These are phyloP conservation scores for Oophaga pumilio DNA, from an alignment of 2,113 vertebrate genomes.

Conservation along the genomic window DNA sequence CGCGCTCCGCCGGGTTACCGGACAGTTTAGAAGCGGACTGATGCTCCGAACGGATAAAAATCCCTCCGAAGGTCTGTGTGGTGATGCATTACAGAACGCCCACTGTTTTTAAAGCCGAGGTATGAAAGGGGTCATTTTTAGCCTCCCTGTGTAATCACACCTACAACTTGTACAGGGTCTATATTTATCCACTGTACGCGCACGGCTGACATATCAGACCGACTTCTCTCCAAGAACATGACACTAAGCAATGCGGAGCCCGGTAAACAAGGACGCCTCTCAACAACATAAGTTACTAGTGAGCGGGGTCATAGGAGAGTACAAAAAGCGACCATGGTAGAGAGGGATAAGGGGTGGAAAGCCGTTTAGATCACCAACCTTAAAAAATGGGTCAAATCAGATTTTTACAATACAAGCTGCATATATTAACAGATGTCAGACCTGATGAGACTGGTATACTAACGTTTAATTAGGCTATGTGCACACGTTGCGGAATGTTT, in stretches of 20 bases:
- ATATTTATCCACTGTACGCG: conserved; percentile 94
- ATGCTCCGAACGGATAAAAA: conserved; percentile 56
- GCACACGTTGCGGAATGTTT: too few species aligned
- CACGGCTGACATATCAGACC: conserved; percentile 81
- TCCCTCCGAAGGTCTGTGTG: conserved; percentile 65
- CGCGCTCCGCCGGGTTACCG: conserved; percentile 55
- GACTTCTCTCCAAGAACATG: conserved; percentile 77
- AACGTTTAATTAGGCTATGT: too few species aligned
- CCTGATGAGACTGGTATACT: too few species aligned
- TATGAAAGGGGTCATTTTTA: conserved; percentile 89
- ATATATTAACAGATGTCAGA: too few species aligned
- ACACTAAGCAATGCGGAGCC: conserved; percentile 68
- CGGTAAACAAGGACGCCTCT: conserved; percentile 69
- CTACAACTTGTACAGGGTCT: conserved; percentile 81
- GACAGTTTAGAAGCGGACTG: conserved; percentile 58
- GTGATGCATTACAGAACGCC: conserved; percentile 67
- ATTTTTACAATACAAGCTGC: too few species aligned
- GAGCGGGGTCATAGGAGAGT: neutral
- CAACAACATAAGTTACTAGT: neutral
- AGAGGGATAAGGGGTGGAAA: neutral
- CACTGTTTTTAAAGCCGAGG: conserved; percentile 78
- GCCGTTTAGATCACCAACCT: neutral
- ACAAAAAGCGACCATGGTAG: too few species aligned
- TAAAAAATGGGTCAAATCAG: neutral
- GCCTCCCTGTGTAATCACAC: conserved; percentile 81